Conservation (phyloP, 2,888 invertebrate species). For the Tanaodytes sp. region DNA sequence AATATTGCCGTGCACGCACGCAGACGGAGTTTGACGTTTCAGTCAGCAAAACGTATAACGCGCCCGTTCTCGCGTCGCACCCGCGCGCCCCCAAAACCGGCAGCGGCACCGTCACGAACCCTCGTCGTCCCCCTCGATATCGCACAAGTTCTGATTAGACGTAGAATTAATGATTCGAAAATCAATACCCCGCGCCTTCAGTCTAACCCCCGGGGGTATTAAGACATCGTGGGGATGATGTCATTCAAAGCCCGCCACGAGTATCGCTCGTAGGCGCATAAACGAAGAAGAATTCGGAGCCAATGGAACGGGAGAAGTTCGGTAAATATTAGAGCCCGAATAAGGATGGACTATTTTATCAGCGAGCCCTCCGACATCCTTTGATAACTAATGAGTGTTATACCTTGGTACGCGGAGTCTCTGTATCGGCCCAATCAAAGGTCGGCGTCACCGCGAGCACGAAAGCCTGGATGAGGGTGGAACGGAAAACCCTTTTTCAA, state of each 20-base stretch:
- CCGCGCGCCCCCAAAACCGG: conserved; percentile 40
- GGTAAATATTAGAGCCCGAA: conserved; percentile 41
- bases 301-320: conserved; percentile 56
- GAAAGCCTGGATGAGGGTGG: conserved; percentile 42
- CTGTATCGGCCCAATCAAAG: conserved; percentile 71
- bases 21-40: conserved; percentile 61
- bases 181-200: conserved; percentile 67
- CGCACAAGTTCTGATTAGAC: conserved; percentile 70
- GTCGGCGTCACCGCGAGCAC: conserved; percentile 60
- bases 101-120: conserved; percentile 54
- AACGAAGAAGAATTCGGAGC: conserved; percentile 28
- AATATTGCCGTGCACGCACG: conserved; percentile 47
- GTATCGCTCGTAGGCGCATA: conserved; percentile 19
- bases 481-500: conserved; percentile 65
- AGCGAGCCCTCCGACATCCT: conserved; percentile 74
- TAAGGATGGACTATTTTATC: conserved; percentile 67
- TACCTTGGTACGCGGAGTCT: conserved; percentile 70
- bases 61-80: conserved; percentile 34
- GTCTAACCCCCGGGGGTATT: conserved; percentile 61
- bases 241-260: conserved; percentile 40
- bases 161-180: conserved; percentile 73
- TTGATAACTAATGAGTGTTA: conserved; percentile 78
- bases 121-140: conserved; percentile 60
- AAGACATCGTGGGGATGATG: conserved; percentile 62
- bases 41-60: conserved; percentile 60